phyloP scores from a whole-genome alignment of 1,140 invertebrate species.

The Psix sp. region DNA sequence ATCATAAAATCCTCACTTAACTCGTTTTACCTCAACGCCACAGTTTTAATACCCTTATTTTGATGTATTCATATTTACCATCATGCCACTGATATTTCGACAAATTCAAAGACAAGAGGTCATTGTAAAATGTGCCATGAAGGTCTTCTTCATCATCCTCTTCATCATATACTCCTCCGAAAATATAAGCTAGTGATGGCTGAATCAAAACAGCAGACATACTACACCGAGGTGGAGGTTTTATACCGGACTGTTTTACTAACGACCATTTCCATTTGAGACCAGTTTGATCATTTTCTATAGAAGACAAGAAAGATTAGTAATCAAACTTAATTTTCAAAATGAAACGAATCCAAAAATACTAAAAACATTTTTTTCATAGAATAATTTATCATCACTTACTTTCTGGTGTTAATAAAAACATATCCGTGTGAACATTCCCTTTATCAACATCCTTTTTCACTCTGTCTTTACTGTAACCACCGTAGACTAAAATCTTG shows the following conservation, averaged over 20 bases:
- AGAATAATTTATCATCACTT: too few species aligned
- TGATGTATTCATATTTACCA: slow-evolving; percentile 66
- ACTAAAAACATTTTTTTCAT: too few species aligned
- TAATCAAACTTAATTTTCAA: not conserved
- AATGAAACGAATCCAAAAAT: too few species aligned
- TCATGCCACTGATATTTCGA: slow-evolving; percentile 85
- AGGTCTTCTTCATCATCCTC: slow-evolving; percentile 90
- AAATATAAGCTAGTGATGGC: slow-evolving; percentile 81
- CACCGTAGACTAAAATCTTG: slow-evolving; percentile 88
- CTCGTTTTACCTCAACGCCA: too few species aligned
- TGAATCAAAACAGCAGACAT: slow-evolving; percentile 77
- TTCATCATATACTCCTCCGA: slow-evolving; percentile 90
- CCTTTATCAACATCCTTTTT: slow-evolving; percentile 91
- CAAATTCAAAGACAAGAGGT: slow-evolving; percentile 87
- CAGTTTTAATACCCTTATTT: too few species aligned
- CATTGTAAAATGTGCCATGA: slow-evolving; percentile 88
- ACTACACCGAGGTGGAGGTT: slow-evolving; percentile 83
- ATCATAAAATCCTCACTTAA: too few species aligned
- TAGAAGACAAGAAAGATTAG: slow-evolving; percentile 38
- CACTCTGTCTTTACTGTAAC: slow-evolving; percentile 88
- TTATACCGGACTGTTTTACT: slow-evolving; percentile 83
- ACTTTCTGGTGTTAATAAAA: slow-evolving; percentile 83
- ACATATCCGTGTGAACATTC: slow-evolving; percentile 89
- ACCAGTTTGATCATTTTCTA: slow-evolving; percentile 80
- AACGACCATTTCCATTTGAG: slow-evolving; percentile 87